A percentile compares a stretch with the other conserved stretches of the same genome.
Conservation (phyloP, 2,113 vertebrate species). For the Rhizomys pruinosus region DNA sequence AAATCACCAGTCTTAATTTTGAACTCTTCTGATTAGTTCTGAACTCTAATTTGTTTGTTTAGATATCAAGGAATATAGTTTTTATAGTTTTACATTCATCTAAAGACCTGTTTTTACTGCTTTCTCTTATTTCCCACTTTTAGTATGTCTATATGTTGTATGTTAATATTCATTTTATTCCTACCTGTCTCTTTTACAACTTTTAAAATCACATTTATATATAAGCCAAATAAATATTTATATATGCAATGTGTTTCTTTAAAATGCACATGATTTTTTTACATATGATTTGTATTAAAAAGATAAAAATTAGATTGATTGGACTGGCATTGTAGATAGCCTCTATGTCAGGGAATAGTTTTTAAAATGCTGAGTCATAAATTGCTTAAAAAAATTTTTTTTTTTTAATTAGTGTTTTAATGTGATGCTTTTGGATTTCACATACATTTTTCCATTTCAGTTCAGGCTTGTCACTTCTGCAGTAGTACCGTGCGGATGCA, state of each 20-base stretch:
- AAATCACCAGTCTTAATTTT: not conserved
- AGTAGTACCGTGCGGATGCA: too few relatives aligned
- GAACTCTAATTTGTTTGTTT: not conserved
- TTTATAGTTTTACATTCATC: not conserved
- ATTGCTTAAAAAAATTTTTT: too few relatives aligned
- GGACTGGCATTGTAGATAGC: not conserved
- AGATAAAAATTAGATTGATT: not conserved
- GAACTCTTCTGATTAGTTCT: not conserved
- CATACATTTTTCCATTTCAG: too few relatives aligned
- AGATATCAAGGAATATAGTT: not conserved
- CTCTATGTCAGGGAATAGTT: not conserved
- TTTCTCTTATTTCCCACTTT: conserved; percentile 10
- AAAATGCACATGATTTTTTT: not conserved
- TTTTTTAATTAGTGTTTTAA: too few relatives aligned
- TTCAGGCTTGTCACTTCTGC: too few relatives aligned
- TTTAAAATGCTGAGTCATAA: too few relatives aligned
- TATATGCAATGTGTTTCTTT: not conserved
- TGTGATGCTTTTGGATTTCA: too few relatives aligned
- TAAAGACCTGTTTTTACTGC: not conserved
- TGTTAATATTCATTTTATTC: not conserved
- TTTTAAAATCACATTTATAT: not conserved
- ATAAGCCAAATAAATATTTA: too few relatives aligned
- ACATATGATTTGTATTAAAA: not conserved
- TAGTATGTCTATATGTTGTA: not conserved
- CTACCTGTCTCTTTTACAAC: not conserved